A percentile compares a stretch with the other conserved stretches of the same genome.
Evolutionary conservation across 2,888 invertebrate genomes (phyloP).

Genomic region (Noctuana brunneofusca): DNA sequence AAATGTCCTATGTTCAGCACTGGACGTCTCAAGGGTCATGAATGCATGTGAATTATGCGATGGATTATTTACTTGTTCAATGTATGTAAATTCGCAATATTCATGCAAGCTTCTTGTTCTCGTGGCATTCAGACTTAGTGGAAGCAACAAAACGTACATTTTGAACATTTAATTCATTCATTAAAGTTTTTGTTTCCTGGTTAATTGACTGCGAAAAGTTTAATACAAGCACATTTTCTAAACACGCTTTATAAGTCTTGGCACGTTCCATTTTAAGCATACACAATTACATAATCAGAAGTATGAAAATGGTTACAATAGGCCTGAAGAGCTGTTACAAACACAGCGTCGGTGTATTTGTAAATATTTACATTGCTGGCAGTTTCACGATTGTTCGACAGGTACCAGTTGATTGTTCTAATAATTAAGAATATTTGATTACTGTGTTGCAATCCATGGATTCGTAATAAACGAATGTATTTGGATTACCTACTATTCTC

Average conservation of each 20-base stretch:
- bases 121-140: not conserved
- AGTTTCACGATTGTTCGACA: conserved; percentile 60
- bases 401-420: conserved; percentile 67
- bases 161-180: conserved; percentile 1
- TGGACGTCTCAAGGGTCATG: too few species aligned
- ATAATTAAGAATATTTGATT: conserved; percentile 58
- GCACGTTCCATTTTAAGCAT: conserved; percentile 28
- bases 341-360: conserved; percentile 57
- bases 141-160: not conserved
- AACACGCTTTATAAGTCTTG: conserved; percentile 9
- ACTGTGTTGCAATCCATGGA: conserved; percentile 48
- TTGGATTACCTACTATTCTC: too few species aligned
- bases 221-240: conserved; percentile 12
- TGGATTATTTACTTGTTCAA: too few species aligned
- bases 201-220: conserved; percentile 19
- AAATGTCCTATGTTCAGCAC: too few species aligned
- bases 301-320: conserved; percentile 54
- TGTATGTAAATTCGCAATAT: too few species aligned
- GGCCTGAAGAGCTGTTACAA: conserved; percentile 47
- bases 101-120: too few species aligned
- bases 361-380: conserved; percentile 70
- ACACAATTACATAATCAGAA: conserved; percentile 40
- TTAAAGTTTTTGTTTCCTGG: conserved; percentile 1
- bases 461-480: conserved; percentile 37
- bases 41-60: too few species aligned